Percentiles rank a stretch among this genome's conserved stretches.
Conservation (phyloP, 2,888 invertebrate species). For the Arrhopalites spinosus region DNA sequence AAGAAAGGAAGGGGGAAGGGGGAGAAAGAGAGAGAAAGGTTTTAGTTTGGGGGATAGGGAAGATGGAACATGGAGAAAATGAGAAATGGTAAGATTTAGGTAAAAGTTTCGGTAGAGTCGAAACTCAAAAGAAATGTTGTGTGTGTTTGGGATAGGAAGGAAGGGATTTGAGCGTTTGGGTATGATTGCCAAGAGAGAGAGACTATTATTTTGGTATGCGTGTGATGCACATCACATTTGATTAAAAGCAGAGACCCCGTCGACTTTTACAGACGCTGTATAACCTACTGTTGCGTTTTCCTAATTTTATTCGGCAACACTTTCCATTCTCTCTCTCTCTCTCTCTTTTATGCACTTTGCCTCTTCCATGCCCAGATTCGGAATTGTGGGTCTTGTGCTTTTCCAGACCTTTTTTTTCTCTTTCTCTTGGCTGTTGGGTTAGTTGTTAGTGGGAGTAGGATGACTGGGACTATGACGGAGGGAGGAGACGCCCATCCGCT, state of each 20-base stretch:
- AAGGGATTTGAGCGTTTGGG: background rate
- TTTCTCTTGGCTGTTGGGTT: background rate
- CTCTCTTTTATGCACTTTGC: background rate
- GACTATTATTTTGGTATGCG: slow-evolving; percentile 39
- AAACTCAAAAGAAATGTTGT: background rate
- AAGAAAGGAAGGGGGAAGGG: background rate
- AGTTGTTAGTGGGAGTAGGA: background rate
- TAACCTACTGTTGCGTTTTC: slow-evolving; percentile 48
- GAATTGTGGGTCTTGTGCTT: background rate
- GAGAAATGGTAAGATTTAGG: background rate
- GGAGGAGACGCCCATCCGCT: slow-evolving; percentile 56
- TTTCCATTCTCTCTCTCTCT: slow-evolving; percentile 15
- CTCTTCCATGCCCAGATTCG: background rate
- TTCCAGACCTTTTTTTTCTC: no score
- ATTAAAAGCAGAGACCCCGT: slow-evolving; percentile 49
- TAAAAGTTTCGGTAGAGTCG: background rate
- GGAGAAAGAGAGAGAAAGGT: background rate
- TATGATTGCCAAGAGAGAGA: background rate
- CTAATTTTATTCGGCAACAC: slow-evolving; percentile 45
- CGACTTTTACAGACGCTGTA: slow-evolving; percentile 28
- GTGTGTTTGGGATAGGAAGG: background rate
- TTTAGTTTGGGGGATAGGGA: background rate
- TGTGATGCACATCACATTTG: slow-evolving; percentile 46
- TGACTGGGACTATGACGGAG: slow-evolving; percentile 21
- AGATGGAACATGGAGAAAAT: background rate